phyloP scores from a whole-genome alignment of 2,888 invertebrate genomes.

The Phortica okadai region DNA sequence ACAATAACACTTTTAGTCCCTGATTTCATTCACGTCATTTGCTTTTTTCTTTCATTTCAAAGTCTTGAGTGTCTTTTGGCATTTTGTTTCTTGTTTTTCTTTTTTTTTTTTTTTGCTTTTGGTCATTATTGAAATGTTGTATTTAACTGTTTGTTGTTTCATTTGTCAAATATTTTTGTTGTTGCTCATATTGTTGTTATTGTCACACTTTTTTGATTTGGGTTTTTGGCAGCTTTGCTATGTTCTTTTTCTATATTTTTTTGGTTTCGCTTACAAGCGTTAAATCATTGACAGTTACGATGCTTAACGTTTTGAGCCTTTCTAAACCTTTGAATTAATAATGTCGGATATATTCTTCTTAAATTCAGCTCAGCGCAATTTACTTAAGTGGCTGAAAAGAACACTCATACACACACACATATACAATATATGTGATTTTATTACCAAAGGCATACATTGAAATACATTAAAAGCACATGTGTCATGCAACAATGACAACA shows the following conservation, averaged over 20 bases:
- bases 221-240: not conserved
- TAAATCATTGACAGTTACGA: too few species aligned
- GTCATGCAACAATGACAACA: not conserved
- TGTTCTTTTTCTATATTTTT: not conserved
- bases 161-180: conserved; percentile 56
- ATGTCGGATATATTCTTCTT: too few species aligned
- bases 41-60: not conserved
- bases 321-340: too few species aligned
- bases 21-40: not conserved
- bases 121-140: conserved; percentile 42
- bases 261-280: not conserved
- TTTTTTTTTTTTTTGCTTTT: not conserved
- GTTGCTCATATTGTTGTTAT: not conserved
- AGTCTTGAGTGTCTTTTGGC: not conserved
- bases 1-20: conserved; percentile 8
- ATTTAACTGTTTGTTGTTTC: conserved; percentile 45
- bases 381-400: too few species aligned
- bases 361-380: too few species aligned
- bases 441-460: not conserved
- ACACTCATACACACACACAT: too few species aligned
- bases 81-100: too few species aligned
- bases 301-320: too few species aligned
- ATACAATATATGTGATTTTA: too few species aligned
- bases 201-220: conserved; percentile 15
- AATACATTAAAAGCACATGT: not conserved